Conservation (phyloP, 2,888 invertebrate genomes). For the Mystacides longicornis region DNA sequence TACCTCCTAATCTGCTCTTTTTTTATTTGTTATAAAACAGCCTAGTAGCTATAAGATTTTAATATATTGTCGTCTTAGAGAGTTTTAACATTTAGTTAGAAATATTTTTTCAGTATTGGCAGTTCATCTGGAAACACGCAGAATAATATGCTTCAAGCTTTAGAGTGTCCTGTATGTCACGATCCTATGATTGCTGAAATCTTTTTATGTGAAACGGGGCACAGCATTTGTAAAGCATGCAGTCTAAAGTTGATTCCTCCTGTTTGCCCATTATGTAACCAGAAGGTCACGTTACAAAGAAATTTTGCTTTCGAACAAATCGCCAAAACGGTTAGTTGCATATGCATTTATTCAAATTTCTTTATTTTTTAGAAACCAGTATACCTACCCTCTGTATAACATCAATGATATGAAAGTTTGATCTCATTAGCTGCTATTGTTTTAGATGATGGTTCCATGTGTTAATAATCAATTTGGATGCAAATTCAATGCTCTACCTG, state of each 20-base stretch:
- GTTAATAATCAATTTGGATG: not conserved
- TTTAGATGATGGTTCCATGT: not conserved
- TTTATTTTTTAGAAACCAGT: not conserved
- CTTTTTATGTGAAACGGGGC: slow-evolving; percentile 18
- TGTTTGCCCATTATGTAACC: slow-evolving; percentile 16
- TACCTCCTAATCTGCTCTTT: no score
- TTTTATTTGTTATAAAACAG: no score
- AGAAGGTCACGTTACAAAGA: slow-evolving; percentile 13
- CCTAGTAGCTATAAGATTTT: no score
- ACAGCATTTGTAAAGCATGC: slow-evolving; percentile 19
- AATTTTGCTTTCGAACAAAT: slow-evolving; percentile 19
- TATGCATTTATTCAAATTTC: not conserved
- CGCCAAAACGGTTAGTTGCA: slow-evolving; percentile 5
- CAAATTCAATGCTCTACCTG: not conserved
- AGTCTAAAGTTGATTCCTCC: slow-evolving; percentile 8
- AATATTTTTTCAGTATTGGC: no score
- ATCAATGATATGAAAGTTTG: not conserved
- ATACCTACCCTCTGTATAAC: not conserved
- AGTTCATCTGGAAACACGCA: no score
- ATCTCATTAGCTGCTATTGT: not conserved
- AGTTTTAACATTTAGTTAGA: no score
- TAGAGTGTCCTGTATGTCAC: slow-evolving; percentile 20
- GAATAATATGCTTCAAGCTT: no score
- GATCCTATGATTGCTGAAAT: slow-evolving; percentile 15
- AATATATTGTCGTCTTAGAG: no score